These are phyloP conservation scores for Leiothrix lutea DNA, from an alignment of 2,113 vertebrate species.

Conservation along the genomic window DNA sequence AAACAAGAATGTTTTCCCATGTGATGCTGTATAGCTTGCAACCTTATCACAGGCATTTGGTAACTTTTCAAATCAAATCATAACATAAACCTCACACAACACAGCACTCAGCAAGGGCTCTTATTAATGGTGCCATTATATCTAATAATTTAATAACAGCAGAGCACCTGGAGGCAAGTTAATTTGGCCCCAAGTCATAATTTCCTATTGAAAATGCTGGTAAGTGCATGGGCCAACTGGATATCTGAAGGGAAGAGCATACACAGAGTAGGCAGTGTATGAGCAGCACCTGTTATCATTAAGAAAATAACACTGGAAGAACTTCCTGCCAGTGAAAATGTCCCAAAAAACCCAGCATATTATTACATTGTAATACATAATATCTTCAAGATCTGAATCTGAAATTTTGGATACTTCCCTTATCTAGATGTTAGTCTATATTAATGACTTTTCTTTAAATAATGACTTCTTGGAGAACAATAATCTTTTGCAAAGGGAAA, in stretches of 20 bases:
- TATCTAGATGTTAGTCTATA: not conserved
- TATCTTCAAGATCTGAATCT: not conserved
- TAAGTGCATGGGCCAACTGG: not conserved
- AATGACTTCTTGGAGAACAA: not conserved
- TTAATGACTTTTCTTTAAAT: not conserved
- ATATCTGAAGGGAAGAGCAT: not conserved
- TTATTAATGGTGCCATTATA: conserved; percentile 7
- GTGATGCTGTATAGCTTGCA: conserved; percentile 25
- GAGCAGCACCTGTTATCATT: not conserved
- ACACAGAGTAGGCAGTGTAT: not conserved
- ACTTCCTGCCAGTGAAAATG: not conserved
- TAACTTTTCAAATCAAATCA: conserved; percentile 39
- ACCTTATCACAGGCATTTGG: conserved; percentile 12
- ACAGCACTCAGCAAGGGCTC: not conserved
- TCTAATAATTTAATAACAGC: not conserved
- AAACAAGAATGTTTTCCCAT: conserved; percentile 52
- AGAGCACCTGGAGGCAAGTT: not conserved
- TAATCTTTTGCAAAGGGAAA: not conserved
- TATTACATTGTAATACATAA: not conserved
- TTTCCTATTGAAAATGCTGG: not conserved
- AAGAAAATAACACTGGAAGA: not conserved
- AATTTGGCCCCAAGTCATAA: not conserved
- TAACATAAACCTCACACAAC: conserved; percentile 31
- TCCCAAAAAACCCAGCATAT: not conserved
- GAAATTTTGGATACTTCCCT: not conserved